Conservation (phyloP, 2,113 vertebrate species). For the Vidua macroura region DNA sequence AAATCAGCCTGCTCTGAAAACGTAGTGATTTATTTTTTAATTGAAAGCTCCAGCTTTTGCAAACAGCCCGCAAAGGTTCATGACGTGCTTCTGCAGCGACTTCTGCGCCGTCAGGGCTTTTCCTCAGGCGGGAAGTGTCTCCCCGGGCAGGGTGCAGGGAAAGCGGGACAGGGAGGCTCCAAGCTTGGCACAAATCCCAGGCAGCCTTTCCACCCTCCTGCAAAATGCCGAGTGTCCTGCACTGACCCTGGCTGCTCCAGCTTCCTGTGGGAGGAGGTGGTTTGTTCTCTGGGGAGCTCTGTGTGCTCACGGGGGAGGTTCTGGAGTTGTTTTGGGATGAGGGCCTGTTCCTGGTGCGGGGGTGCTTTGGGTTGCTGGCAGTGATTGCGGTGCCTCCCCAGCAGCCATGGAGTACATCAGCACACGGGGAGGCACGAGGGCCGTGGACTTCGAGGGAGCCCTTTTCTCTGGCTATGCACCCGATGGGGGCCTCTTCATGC, state of each 20-base stretch:
- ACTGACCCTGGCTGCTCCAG: rapidly evolving
- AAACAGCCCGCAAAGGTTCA: background rate
- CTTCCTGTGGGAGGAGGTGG: background rate
- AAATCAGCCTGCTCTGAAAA: background rate
- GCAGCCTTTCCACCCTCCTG: background rate
- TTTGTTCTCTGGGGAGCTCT: background rate
- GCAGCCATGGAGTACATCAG: constrained; percentile 83
- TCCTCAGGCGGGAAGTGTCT: background rate
- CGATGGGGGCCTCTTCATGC: constrained; percentile 91
- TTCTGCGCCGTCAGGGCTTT: background rate
- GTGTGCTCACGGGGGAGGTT: background rate
- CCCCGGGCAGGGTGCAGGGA: background rate
- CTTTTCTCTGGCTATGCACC: constrained; percentile 87
- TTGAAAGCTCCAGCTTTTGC: background rate
- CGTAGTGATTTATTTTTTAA: rapidly evolving
- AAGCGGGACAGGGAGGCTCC: rapidly evolving
- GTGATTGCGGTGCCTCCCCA: background rate
- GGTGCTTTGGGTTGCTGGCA: background rate
- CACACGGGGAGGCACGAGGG: constrained; percentile 76
- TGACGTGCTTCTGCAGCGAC: background rate
- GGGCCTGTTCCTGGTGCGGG: background rate
- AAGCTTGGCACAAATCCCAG: rapidly evolving
- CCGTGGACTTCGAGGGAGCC: constrained; percentile 77
- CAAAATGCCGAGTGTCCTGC: rapidly evolving
- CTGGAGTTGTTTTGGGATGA: background rate